Evolutionary conservation across 2,797 vertebrate species (phyloP), one percentile per base, ranked within the genome.

Genomic region (Prionace glauca): DNA sequence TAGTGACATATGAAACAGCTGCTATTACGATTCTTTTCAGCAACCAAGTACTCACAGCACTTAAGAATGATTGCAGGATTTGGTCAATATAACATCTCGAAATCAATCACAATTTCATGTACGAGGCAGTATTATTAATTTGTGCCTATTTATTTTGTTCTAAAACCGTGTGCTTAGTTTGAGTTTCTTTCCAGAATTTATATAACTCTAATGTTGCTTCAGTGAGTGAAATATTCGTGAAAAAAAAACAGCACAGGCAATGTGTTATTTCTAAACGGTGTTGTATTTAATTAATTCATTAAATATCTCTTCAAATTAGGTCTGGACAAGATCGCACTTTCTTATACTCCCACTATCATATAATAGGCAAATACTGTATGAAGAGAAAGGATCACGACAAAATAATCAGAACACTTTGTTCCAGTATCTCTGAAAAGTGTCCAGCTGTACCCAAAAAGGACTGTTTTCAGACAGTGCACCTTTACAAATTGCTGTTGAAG

Each of bases 1-100:
- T 95, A 95, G 93, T 77, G 93, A 95, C 72, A 95, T 95, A 95
- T 95, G 74, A 77, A 95, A 95, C 71, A 74, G 93, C 93, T 74
- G 93, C 71, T 77, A 77, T 95, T 95, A 95, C 71, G 29, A 5
- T 95, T 95, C 71, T 32, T 77, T 77, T 60, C 71, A 95, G 29
- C 36, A 95, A 95, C 71, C 45, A 95, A 95, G 71, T 95, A 69
- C 71, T 74, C 93, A 95, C 22, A 95, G 71, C 72, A 95, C 45
- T 95, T 95, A 95, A 71, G 71, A 95, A 77, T 50, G 77, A 71
- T 95, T 95, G 29, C 71, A 95, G 93, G 93, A 95, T 95, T 95
- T 95, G 45, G 93, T 95, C 93, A 95, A 77, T 60, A 77, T 95
- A 77, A 29, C 50, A 77, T 77, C 67, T 95, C 26, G n/a, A 77